Conservation (phyloP, 2,113 vertebrate species). For the Chlorodrepanis virens region DNA sequence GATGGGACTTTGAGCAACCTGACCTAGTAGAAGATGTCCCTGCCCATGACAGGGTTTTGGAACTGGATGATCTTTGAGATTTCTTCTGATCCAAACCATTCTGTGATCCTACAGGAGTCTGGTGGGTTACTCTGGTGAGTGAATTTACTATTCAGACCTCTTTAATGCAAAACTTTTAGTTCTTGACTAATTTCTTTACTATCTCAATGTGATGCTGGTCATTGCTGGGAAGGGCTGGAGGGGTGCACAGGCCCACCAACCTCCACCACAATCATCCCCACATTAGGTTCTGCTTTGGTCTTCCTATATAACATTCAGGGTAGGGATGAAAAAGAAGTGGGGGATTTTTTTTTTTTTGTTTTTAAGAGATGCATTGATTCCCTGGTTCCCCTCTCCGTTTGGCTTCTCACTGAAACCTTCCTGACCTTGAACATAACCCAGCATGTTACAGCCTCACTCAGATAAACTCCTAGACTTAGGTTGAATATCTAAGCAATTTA, state of each 20-base stretch:
- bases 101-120: background rate
- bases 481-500: background rate
- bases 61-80: background rate
- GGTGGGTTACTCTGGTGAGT: background rate
- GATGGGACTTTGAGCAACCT: background rate
- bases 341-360: rapidly evolving
- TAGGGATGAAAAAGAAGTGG: background rate
- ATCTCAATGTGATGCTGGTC: background rate
- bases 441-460: background rate
- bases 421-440: background rate
- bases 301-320: background rate
- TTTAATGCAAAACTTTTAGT: background rate
- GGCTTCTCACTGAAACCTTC: background rate
- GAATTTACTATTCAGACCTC: background rate
- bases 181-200: background rate
- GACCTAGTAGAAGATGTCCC: background rate
- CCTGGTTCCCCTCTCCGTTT: background rate
- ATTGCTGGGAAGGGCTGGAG: background rate
- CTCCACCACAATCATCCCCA: background rate
- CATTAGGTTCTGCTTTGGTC: background rate
- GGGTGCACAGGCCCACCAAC: background rate
- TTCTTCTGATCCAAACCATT: background rate
- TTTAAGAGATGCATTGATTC: background rate
- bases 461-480: background rate
- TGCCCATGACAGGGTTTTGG: background rate